Percentiles rank a stretch among this genome's conserved stretches.
Evolutionary conservation across 2,888 invertebrate genomes (phyloP).

Genomic region (Drosophila suboccidentalis): DNA sequence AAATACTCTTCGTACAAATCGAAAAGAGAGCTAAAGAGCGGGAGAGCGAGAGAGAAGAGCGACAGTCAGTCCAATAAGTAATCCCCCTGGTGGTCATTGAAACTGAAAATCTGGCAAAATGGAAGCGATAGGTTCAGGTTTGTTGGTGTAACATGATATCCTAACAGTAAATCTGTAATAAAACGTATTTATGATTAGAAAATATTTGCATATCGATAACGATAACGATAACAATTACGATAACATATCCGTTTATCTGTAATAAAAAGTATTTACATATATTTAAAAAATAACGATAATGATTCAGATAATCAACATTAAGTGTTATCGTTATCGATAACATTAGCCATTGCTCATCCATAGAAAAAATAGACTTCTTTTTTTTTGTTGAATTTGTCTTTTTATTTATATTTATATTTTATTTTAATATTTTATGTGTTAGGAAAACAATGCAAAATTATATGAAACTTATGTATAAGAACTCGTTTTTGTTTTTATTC

Average conservation of each 20-base stretch:
- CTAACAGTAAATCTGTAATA: not conserved
- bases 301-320: too few relatives aligned
- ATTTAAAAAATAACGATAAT: too few relatives aligned
- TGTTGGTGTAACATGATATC: not conserved
- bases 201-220: not conserved
- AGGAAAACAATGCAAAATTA: constrained; percentile 78
- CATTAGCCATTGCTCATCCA: not conserved
- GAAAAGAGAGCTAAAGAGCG: not conserved
- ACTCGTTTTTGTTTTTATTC: constrained; percentile 48
- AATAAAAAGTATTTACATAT: too few relatives aligned
- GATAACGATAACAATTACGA: not conserved
- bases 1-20: constrained; percentile 24
- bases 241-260: not conserved
- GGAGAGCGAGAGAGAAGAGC: too few relatives aligned
- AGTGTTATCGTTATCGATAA: not conserved
- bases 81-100: constrained; percentile 13
- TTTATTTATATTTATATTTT: constrained; percentile 67
- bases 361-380: not conserved
- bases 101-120: constrained; percentile 13
- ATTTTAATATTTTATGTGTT: constrained; percentile 66
- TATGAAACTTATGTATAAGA: constrained; percentile 74
- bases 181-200: not conserved
- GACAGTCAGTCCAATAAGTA: constrained; percentile 21
- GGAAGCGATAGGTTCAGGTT: constrained; percentile 5
- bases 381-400: constrained; percentile 52